Evolutionary conservation across 1,140 invertebrate genomes (phyloP), one percentile per base, ranked within the genome.

Genomic region (Nylanderia fulva): DNA sequence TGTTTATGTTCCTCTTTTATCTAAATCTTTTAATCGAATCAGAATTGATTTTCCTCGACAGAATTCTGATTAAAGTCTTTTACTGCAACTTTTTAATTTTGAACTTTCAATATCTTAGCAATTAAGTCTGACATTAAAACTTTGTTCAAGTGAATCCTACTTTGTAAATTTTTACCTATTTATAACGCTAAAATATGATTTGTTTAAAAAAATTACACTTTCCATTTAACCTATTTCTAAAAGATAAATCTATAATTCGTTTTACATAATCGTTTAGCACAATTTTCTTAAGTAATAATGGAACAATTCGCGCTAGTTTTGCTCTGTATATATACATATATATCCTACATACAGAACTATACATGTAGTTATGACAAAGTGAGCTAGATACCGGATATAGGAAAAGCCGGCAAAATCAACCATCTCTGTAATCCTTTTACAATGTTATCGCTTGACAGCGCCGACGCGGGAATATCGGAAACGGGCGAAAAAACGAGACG

Each of bases 401-500:
- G 66, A 58, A 82, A 82, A 82, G 52, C 77, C 66, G 36, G 64
- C 36, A 72, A 82, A 68, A 82, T 82, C 77, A 68, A 82, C 68
- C 66, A 18, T 58, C 66, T 82, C 66, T 45, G 66, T 82, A 82
- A 82, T 82, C 77, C 77, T 82, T 82, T 82, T 82, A 82, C 77
- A 82, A 82, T 82, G 77, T 82, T 82, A 82, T 82, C 77, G 77
- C 77, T 82, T 82, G 77, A 72, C 77, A 82, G 77, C 77, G 77
- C 52, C 76, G 85, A 88, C 84, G 84, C 69, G 80, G 71, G 72
- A 74, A 79, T 79, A 68, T 80, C 87, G 87, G 87, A 88, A 90
- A 86, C 87, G 85, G 77, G 85, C 82, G 77, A 89, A 89, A 88
- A 87, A 83, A 85, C 80, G 77, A 82, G 77, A 82, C 66, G 77